Evolutionary conservation across 2,113 vertebrate genomes (phyloP).

Genomic region (Lonchura striata): DNA sequence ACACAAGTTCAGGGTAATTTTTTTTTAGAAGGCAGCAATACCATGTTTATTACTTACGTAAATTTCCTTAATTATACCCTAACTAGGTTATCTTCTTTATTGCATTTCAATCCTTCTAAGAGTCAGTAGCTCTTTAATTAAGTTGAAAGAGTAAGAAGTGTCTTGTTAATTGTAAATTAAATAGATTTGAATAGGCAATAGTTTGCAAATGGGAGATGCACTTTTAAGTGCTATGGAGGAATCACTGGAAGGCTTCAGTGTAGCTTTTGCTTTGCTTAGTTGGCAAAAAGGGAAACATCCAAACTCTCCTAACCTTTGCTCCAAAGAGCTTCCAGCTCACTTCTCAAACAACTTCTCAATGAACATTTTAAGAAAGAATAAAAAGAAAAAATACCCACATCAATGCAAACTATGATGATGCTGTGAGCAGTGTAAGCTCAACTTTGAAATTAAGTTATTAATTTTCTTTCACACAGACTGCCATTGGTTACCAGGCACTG

Average conservation of each 20-base stretch:
- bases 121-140: constrained; percentile 75
- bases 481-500: fast-evolving
- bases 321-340: neutral
- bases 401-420: neutral
- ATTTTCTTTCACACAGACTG: neutral
- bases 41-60: constrained; percentile 74
- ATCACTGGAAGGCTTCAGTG: constrained; percentile 30
- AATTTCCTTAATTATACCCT: constrained; percentile 74
- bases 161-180: constrained; percentile 78
- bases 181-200: constrained; percentile 73
- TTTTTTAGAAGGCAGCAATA: constrained; percentile 58
- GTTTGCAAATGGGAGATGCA: constrained; percentile 68
- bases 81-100: constrained; percentile 76
- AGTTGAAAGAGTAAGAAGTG: constrained; percentile 71
- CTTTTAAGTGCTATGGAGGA: constrained; percentile 52
- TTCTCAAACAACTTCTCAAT: neutral
- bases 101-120: constrained; percentile 73
- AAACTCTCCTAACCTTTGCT: neutral
- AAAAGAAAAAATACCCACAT: neutral
- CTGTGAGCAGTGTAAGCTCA: neutral
- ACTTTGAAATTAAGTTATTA: neutral
- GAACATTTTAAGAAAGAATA: neutral
- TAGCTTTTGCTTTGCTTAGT: constrained; percentile 43
- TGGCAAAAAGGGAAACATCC: neutral
- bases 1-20: constrained; percentile 30